Evolutionary conservation across 2,888 invertebrate genomes (phyloP), one percentile per base, ranked within the genome.

Genomic region (Autographa pulchrina): DNA sequence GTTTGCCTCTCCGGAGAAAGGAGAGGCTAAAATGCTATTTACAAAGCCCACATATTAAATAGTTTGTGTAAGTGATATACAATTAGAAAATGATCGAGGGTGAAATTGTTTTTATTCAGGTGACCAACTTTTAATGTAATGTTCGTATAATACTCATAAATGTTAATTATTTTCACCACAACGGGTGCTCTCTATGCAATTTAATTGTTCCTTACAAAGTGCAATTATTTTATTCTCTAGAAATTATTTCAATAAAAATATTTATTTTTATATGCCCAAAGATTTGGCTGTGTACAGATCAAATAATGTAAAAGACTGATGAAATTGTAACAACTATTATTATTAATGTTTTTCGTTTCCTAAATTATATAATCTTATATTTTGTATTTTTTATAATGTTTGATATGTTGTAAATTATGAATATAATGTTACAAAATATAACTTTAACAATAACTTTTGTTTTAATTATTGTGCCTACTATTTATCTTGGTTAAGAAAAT

Each of bases 241-340:
- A 79, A 69, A 75, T 77, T 67, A 74, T 72, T 77, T 68, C 70
- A 74, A 72, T 79, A 65, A 79, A 76, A 75, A 72, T 81, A 78
- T 81, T 76, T 70, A 78, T 78, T 70, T 81, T 78, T 72, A 72
- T 80, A 79, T 87, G 88, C 88, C 92, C 94, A 94, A 94, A 94
- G 94, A 92, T 92, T 93, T 90, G 94, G 94, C 94, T 94, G 95
- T 95, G 94, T 89, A 83, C 77, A 78, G 80, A 83, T 87, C 83
- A 81, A 87, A 85, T 84, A 86, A 84, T 86, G 83, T 85, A 86
- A 87, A 93, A 93, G 93, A 93, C 93, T 93, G 93, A 92, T 83
- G 82, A 84, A 84, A 86, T 85, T 85, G 82, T 86, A 82, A 78
- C 85, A 88, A 86, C 87, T 86, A 87, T 88, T 91, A 88, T 86